Evolutionary conservation across 1,140 invertebrate genomes (phyloP), one percentile per base, ranked within the genome.

Genomic region (Acromyrmex echinatior): DNA sequence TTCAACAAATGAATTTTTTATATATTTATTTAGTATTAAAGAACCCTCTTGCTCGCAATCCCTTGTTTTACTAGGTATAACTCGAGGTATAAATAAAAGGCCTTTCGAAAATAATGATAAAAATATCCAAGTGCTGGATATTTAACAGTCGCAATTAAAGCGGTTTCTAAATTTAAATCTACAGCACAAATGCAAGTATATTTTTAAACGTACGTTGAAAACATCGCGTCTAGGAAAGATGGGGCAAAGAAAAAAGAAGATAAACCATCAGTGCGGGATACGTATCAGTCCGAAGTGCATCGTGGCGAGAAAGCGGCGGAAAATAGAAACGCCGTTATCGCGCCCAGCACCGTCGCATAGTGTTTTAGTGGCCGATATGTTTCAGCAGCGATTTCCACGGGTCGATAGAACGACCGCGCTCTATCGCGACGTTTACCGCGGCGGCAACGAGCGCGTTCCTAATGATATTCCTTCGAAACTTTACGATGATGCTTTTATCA

Each of bases 401-500:
- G 63, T 88, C 87, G 87, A 89, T 89, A 78, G 14, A 58, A 45
- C 60, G 28, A 16, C 2, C 80, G 45, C 80, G 73, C 9, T 89
- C 87, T 90, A 89, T 87, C 88, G 78, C 25, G 60, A 45, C 53
- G 3, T 63, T 74, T 25, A 25, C n/a, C 66, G 1, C 79, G 65
- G 6, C 51, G 74, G 18, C 31, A 62, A 66, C 71, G 60, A 68
- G 70, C 68, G 73, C 80, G 68, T 53, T 80, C 60, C 86, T 90
- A 90, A 90, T 82, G 88, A 90, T 70, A 87, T 86, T 87, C 86
- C 53, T n/a, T n/a, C 51, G 21, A 73, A 85, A 78, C 79, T 74
- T 21, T 28, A 62, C 88, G 35, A 70, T 74, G 86, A 90, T 88
- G 58, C 65, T 63, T 85, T 62, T 56, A 49, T 80, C 56, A 28